phyloP scores from a whole-genome alignment of 2,888 invertebrate species.

The Eupithecia insigniata region DNA sequence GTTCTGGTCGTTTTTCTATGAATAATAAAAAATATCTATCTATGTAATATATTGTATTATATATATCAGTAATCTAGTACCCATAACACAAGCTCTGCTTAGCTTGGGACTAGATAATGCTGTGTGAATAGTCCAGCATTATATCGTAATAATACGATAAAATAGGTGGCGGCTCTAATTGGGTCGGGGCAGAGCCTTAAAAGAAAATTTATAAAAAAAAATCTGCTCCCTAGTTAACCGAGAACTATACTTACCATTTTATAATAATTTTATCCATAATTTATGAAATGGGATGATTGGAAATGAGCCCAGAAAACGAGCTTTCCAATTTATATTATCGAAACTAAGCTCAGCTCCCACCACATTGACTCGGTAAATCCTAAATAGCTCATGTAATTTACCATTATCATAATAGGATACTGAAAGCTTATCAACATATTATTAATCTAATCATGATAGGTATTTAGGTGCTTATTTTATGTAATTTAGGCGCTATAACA shows the following conservation, averaged over 20 bases:
- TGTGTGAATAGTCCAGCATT: too few species aligned
- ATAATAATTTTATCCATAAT: background rate
- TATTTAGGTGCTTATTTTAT: background rate
- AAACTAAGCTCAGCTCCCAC: conserved; percentile 16
- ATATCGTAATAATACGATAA: too few species aligned
- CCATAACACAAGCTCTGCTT: too few species aligned
- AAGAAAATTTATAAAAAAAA: too few species aligned
- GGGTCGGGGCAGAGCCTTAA: too few species aligned
- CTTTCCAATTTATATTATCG: conserved; percentile 23
- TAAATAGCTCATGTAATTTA: conserved; percentile 19
- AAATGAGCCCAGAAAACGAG: conserved; percentile 14
- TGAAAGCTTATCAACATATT: background rate
- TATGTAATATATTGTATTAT: too few species aligned
- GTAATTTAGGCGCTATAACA: background rate
- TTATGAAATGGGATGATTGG: conserved; percentile 9
- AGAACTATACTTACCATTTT: conserved; percentile 14
- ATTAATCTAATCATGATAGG: background rate
- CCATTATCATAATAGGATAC: conserved; percentile 19
- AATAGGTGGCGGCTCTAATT: too few species aligned
- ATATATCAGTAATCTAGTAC: too few species aligned
- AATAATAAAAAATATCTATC: too few species aligned
- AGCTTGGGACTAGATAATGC: too few species aligned
- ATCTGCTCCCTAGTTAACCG: background rate
- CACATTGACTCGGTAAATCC: conserved; percentile 13
- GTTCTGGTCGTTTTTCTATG: too few species aligned